phyloP scores from a whole-genome alignment of 2,888 invertebrate species.

The Phortica magna region DNA sequence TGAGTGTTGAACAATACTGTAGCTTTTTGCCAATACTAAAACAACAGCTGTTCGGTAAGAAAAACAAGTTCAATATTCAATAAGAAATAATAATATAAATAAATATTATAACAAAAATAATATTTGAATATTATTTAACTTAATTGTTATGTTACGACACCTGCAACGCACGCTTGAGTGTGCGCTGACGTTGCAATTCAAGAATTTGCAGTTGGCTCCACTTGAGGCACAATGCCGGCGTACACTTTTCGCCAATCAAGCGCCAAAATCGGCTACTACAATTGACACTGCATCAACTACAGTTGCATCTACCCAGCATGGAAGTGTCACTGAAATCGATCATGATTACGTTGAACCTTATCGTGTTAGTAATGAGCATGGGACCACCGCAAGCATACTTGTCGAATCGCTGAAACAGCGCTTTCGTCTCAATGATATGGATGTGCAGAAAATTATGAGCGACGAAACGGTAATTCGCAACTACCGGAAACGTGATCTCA shows the following conservation, averaged over 20 bases:
- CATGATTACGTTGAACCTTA: conserved; percentile 69
- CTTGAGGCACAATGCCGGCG: conserved; percentile 31
- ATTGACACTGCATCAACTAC: conserved; percentile 26
- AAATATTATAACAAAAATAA: no score
- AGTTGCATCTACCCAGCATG: background rate
- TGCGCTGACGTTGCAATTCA: conserved; percentile 44
- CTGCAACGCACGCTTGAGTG: conserved; percentile 54
- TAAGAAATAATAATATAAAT: no score
- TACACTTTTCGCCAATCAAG: conserved; percentile 53
- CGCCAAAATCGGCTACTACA: conserved; percentile 36
- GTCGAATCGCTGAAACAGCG: conserved; percentile 55
- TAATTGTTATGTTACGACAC: conserved; percentile 54
- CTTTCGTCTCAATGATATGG: conserved; percentile 57
- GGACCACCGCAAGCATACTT: conserved; percentile 43
- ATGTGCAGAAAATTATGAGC: conserved; percentile 60
- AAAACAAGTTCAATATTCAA: no score
- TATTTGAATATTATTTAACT: background rate
- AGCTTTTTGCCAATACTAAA: no score
- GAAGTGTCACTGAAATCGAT: conserved; percentile 53
- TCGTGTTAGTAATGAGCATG: conserved; percentile 56
- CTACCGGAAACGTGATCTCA: conserved; percentile 55
- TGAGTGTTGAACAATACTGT: no score
- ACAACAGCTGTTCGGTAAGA: no score
- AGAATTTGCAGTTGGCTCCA: background rate
- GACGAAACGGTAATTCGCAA: conserved; percentile 64